These are phyloP conservation scores for Centropus unirufus DNA, from an alignment of 2,113 vertebrate genomes.

Conservation along the genomic window DNA sequence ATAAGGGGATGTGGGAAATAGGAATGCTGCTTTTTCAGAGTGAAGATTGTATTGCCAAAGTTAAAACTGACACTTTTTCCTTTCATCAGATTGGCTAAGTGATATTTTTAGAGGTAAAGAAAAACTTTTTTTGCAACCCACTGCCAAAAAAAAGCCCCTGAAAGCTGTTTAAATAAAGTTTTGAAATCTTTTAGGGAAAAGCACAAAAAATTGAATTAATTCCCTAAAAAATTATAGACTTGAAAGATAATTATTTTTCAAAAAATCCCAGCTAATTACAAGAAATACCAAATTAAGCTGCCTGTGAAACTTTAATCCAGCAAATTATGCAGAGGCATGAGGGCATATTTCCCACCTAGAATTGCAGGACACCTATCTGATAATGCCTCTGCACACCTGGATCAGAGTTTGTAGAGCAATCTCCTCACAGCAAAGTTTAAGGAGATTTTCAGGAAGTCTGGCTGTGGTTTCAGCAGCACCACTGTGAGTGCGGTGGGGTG, in stretches of 20 bases:
- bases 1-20: too few relatives aligned
- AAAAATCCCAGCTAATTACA: accelerated
- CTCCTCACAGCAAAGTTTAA: neutral
- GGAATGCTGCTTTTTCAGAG: neutral
- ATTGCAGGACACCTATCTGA: accelerated
- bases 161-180: neutral
- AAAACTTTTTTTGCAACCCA: neutral
- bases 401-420: neutral
- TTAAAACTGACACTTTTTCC: neutral
- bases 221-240: neutral
- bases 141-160: neutral
- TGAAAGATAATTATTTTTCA: accelerated
- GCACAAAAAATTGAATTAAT: neutral
- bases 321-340: neutral
- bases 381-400: neutral
- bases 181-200: neutral
- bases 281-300: neutral
- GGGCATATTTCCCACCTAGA: neutral
- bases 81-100: neutral
- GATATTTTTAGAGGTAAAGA: neutral
- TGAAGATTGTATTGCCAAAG: neutral
- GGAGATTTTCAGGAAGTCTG: neutral
- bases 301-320: neutral
- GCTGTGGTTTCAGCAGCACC: too few relatives aligned
- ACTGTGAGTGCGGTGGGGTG: accelerated